These are phyloP conservation scores for Mythimna albipuncta DNA, from an alignment of 2,888 invertebrate species.

Conservation along the genomic window DNA sequence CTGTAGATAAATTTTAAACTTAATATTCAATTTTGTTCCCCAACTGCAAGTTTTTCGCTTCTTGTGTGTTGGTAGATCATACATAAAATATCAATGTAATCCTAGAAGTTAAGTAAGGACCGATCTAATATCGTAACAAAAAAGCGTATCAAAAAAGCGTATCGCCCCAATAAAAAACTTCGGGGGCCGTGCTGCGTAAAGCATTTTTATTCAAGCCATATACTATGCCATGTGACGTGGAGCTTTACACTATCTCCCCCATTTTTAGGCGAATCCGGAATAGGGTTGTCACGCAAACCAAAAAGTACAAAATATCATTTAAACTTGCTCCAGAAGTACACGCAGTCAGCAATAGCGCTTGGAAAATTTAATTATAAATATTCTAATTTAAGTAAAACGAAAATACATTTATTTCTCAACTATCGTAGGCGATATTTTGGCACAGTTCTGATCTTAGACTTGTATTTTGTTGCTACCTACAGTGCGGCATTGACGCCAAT, in stretches of 20 bases:
- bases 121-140: slow-evolving; percentile 19
- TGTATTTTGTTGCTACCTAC: not conserved
- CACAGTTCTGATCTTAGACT: slow-evolving; percentile 12
- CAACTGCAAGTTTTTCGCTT: no score
- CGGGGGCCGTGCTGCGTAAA: slow-evolving; percentile 6
- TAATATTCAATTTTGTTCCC: slow-evolving; percentile 1
- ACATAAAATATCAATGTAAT: no score
- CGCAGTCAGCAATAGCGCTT: slow-evolving; percentile 2
- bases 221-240: slow-evolving; percentile 43
- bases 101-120: not conserved
- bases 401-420: slow-evolving; percentile 21
- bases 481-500: slow-evolving; percentile 27
- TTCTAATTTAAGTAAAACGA: slow-evolving; percentile 21
- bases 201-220: slow-evolving; percentile 44
- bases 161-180: slow-evolving; percentile 22
- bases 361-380: slow-evolving; percentile 40
- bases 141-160: slow-evolving; percentile 25
- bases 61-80: no score
- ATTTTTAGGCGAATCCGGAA: slow-evolving; percentile 14
- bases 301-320: not conserved
- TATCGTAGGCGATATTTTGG: slow-evolving; percentile 36
- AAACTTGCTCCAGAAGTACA: not conserved
- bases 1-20: not conserved
- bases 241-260: slow-evolving; percentile 39
- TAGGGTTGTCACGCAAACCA: slow-evolving; percentile 31